Evolutionary conservation across 2,113 vertebrate species (phyloP).

Genomic region (Ursus arctos): DNA sequence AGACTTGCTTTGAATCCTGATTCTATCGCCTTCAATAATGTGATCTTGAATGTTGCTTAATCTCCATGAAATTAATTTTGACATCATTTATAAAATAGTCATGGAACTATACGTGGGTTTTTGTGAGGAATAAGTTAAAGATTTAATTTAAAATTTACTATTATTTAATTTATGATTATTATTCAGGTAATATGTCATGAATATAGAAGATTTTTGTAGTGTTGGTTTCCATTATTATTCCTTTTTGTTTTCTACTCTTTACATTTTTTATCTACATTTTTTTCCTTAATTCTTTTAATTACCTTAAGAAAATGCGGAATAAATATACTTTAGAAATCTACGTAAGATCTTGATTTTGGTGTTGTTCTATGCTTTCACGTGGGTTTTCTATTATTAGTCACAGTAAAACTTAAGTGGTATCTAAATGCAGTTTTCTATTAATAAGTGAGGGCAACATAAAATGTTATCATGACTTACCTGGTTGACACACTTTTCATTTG

Average conservation of each 20-base stretch:
- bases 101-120: neutral
- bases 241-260: neutral
- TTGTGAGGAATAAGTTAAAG: neutral
- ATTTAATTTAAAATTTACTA: neutral
- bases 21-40: neutral
- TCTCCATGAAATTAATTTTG: neutral
- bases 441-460: neutral
- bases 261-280: neutral
- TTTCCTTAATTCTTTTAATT: neutral
- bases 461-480: neutral
- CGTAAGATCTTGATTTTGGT: neutral
- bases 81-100: neutral
- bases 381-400: neutral
- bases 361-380: neutral
- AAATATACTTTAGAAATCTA: neutral
- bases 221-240: neutral
- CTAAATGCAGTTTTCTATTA: constrained; percentile 37
- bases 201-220: neutral
- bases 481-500: neutral
- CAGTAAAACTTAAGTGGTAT: neutral
- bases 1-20: neutral
- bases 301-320: neutral
- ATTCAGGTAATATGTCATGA: neutral
- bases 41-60: neutral
- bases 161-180: neutral